phyloP scores from a whole-genome alignment of 2,888 invertebrate species.

The Trichogramma evanescens region DNA sequence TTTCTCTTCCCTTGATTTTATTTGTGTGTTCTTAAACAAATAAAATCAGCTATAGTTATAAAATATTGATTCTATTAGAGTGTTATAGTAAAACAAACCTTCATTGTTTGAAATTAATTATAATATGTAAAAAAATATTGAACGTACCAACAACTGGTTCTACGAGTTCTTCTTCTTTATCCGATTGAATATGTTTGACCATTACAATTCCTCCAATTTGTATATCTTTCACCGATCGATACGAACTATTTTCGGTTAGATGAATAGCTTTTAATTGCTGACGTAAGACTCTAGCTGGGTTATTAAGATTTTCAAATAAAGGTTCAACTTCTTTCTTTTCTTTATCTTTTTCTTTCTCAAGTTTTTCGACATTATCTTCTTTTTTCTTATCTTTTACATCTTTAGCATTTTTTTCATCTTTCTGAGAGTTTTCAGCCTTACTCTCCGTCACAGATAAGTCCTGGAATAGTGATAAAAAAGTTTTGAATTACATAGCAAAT shows the following conservation, averaged over 20 bases:
- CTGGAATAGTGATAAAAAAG: no score
- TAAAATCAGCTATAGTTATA: no score
- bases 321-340: constrained; percentile 84
- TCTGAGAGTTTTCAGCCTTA: constrained; percentile 21
- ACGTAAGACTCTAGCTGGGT: constrained; percentile 91
- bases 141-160: constrained; percentile 73
- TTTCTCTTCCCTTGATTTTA: no score
- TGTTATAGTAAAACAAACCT: no score
- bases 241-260: constrained; percentile 73
- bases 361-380: constrained; percentile 45
- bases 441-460: no score
- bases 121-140: neutral
- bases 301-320: constrained; percentile 80
- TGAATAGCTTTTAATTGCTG: constrained; percentile 78
- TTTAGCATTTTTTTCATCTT: constrained; percentile 50
- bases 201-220: constrained; percentile 94
- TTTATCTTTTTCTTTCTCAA: constrained; percentile 46
- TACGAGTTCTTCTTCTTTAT: constrained; percentile 75
- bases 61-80: no score
- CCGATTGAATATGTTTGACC: constrained; percentile 77
- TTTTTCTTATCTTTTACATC: constrained; percentile 47
- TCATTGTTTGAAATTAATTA: no score
- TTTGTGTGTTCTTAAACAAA: no score
- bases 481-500: no score
- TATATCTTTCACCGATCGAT: constrained; percentile 82